These are phyloP conservation scores for Triplophysa tibetana DNA, from an alignment of 2,113 vertebrate species.

Conservation along the genomic window DNA sequence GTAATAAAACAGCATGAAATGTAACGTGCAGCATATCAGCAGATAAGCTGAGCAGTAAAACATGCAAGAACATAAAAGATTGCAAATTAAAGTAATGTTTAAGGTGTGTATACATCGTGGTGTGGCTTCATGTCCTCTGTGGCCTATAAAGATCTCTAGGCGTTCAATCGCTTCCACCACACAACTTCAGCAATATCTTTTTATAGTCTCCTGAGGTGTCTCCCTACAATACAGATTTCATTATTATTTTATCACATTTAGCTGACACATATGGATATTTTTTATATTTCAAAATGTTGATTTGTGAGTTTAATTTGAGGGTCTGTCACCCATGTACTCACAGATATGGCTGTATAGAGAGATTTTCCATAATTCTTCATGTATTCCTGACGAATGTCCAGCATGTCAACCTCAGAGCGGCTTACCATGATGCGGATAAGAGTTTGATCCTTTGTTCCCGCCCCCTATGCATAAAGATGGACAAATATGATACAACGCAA, in stretches of 20 bases:
- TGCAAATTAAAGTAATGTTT: slow-evolving; percentile 43
- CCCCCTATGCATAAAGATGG: slow-evolving; percentile 73
- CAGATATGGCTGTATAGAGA: slow-evolving; percentile 88
- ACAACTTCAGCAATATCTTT: slow-evolving; percentile 93
- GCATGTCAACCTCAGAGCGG: slow-evolving; percentile 90
- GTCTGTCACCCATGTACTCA: slow-evolving; percentile 66
- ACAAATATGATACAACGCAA: not conserved
- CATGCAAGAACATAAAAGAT: slow-evolving; percentile 54
- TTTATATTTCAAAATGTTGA: not conserved
- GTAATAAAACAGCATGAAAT: slow-evolving; percentile 49
- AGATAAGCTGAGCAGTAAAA: slow-evolving; percentile 54
- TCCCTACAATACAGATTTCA: slow-evolving; percentile 71
- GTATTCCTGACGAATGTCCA: slow-evolving; percentile 91
- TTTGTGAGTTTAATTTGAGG: not conserved
- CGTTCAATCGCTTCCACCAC: slow-evolving; percentile 89
- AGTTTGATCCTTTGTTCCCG: slow-evolving; percentile 91
- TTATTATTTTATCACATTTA: not conserved
- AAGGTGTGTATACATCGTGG: slow-evolving; percentile 24
- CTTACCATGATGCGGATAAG: slow-evolving; percentile 95
- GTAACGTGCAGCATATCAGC: slow-evolving; percentile 23
- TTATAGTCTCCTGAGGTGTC: slow-evolving; percentile 97
- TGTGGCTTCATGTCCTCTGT: slow-evolving; percentile 28
- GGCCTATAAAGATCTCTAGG: not conserved
- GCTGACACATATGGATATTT: not conserved
- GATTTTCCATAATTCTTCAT: slow-evolving; percentile 87